phyloP scores from a whole-genome alignment of 92 coral and sea anemone genomes.

The Metridium senile region DNA sequence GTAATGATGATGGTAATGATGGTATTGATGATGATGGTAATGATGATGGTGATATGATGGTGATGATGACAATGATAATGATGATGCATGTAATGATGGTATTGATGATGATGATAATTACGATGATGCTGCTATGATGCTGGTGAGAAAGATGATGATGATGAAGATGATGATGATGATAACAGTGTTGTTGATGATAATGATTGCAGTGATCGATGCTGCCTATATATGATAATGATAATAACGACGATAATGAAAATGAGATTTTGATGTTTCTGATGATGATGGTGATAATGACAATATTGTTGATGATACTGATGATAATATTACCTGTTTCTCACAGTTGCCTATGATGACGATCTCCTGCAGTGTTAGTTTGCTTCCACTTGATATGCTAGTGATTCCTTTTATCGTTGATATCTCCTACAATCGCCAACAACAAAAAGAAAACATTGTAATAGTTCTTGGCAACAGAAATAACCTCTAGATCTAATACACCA shows the following conservation, averaged over 20 bases:
- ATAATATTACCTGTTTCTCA: slow-evolving; percentile 77
- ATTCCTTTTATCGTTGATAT: slow-evolving; percentile 47
- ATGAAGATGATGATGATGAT: not conserved
- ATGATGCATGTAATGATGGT: too few relatives aligned
- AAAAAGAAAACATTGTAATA: not conserved
- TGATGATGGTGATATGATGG: too few relatives aligned
- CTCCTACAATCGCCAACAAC: slow-evolving; percentile 20
- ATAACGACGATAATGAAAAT: too few relatives aligned
- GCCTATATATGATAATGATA: too few relatives aligned
- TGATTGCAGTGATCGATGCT: too few relatives aligned
- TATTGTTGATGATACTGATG: not conserved
- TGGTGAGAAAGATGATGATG: too few relatives aligned
- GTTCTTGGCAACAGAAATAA: too few relatives aligned
- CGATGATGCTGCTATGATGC: too few relatives aligned
- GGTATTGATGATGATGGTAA: too few relatives aligned
- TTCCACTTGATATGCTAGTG: slow-evolving; percentile 38
- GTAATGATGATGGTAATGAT: not conserved
- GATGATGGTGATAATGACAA: not conserved
- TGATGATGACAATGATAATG: not conserved
- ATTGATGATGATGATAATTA: not conserved
- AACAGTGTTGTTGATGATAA: too few relatives aligned
- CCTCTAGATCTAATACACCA: too few relatives aligned
- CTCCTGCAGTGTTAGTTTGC: slow-evolving; percentile 79
- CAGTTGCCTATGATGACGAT: slow-evolving; percentile 91
- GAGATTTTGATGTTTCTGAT: too few relatives aligned